Conservation (phyloP, 2,797 vertebrate species). For the Ptychadena robeensis region DNA sequence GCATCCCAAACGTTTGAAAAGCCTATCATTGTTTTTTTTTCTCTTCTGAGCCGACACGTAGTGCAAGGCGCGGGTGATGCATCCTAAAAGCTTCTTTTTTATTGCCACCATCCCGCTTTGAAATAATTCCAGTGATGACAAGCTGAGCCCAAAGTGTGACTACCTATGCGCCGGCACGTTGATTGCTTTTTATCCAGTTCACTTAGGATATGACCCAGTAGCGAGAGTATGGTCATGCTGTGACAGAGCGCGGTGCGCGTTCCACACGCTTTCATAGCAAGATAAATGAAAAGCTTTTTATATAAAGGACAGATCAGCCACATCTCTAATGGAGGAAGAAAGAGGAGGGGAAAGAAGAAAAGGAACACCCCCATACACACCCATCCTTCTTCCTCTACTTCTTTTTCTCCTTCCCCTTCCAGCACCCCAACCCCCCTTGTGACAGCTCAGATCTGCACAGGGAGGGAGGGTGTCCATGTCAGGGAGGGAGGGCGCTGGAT, state of each 20-base stretch:
- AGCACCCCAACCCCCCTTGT: no score
- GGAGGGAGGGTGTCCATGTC: no score
- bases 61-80: neutral
- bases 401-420: no score
- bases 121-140: slow-evolving; percentile 5
- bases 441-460: no score
- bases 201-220: neutral
- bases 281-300: neutral
- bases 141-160: neutral
- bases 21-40: slow-evolving; percentile 18
- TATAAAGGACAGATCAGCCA: neutral
- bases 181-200: slow-evolving; percentile 11
- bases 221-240: neutral
- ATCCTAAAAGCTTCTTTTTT: neutral
- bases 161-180: neutral
- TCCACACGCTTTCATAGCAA: neutral
- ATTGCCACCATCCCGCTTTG: neutral
- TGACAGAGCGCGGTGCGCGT: neutral
- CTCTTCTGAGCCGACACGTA: neutral
- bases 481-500: no score
- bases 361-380: neutral
- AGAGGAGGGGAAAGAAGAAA: neutral
- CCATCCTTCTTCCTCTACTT: no score
- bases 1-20: slow-evolving; percentile 16
- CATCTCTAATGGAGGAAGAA: neutral